A percentile compares a stretch with the other conserved stretches of the same genome.
phyloP scores from a whole-genome alignment of 2,888 invertebrate genomes.

The Trichopoda pennipes region DNA sequence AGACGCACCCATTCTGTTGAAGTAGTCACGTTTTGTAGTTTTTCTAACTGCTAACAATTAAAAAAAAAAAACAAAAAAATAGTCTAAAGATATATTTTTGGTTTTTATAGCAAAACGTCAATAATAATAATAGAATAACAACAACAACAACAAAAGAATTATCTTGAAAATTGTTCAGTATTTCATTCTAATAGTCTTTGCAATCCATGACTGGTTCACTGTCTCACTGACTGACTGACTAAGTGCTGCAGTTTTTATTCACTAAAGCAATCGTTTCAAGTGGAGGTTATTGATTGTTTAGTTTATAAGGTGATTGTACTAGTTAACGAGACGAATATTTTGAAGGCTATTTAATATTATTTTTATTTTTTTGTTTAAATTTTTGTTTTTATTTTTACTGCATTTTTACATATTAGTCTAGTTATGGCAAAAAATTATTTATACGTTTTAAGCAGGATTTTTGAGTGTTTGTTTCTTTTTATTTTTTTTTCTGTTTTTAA shows the following conservation, averaged over 20 bases:
- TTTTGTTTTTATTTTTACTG: constrained; percentile 43
- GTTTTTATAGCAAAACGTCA: constrained; percentile 39
- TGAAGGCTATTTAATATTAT: constrained; percentile 68
- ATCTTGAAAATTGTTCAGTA: constrained; percentile 53
- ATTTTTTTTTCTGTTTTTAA: no score
- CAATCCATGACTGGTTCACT: neutral
- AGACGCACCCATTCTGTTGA: constrained; percentile 67
- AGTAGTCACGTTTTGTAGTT: constrained; percentile 63
- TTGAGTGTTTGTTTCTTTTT: constrained; percentile 5
- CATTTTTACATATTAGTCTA: constrained; percentile 59
- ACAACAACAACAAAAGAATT: constrained; percentile 27
- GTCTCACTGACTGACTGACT: neutral
- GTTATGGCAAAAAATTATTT: constrained; percentile 36
- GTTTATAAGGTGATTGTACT: constrained; percentile 68
- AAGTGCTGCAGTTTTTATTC: constrained; percentile 1
- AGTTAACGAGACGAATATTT: constrained; percentile 69
- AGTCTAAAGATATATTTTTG: constrained; percentile 34
- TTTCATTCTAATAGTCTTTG: constrained; percentile 31
- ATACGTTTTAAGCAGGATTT: constrained; percentile 56
- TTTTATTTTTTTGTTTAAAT: no score
- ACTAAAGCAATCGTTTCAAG: constrained; percentile 35
- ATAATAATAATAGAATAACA: constrained; percentile 7
- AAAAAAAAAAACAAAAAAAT: constrained; percentile 6
- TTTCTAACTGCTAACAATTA: constrained; percentile 32
- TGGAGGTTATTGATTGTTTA: constrained; percentile 69